A percentile compares a stretch with the other conserved stretches of the same genome.
Evolutionary conservation across 2,797 vertebrate species (phyloP).

Genomic region (Danio kyathit): DNA sequence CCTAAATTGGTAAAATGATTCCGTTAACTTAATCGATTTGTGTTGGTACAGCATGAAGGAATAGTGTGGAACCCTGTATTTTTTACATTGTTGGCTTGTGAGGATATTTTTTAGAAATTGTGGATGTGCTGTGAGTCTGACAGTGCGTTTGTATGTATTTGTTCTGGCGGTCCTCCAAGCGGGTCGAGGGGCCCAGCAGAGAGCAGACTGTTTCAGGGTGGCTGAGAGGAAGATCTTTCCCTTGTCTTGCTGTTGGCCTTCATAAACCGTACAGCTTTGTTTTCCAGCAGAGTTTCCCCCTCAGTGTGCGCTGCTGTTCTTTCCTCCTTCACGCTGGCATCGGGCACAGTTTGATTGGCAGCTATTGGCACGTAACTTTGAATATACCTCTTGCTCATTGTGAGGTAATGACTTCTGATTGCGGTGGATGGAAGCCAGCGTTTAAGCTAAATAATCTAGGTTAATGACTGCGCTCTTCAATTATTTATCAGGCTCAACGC

Average conservation of each 20-base stretch:
- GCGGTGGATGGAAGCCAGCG: constrained; percentile 32
- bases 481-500: constrained; percentile 47
- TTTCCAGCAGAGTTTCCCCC: neutral
- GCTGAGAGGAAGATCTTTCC: constrained; percentile 34
- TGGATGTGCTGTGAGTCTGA: constrained; percentile 45
- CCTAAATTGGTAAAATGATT: too few species aligned
- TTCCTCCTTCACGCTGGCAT: constrained; percentile 7
- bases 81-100: neutral
- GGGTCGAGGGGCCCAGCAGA: constrained; percentile 56
- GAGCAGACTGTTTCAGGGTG: constrained; percentile 49
- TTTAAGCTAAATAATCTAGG: constrained; percentile 49
- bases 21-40: too few species aligned
- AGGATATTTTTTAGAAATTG: constrained; percentile 1
- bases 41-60: too few species aligned
- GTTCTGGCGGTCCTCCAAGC: constrained; percentile 57
- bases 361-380: constrained; percentile 25
- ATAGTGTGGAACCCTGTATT: too few species aligned
- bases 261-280: constrained; percentile 40
- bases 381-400: constrained; percentile 40
- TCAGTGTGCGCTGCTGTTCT: constrained; percentile 17
- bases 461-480: constrained; percentile 47
- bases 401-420: constrained; percentile 44
- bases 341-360: constrained; percentile 32
- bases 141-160: constrained; percentile 46
- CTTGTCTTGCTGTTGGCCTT: constrained; percentile 10